These are phyloP conservation scores for Poeciliopsis turrubarensis DNA, from an alignment of 2,113 vertebrate species.

Conservation along the genomic window DNA sequence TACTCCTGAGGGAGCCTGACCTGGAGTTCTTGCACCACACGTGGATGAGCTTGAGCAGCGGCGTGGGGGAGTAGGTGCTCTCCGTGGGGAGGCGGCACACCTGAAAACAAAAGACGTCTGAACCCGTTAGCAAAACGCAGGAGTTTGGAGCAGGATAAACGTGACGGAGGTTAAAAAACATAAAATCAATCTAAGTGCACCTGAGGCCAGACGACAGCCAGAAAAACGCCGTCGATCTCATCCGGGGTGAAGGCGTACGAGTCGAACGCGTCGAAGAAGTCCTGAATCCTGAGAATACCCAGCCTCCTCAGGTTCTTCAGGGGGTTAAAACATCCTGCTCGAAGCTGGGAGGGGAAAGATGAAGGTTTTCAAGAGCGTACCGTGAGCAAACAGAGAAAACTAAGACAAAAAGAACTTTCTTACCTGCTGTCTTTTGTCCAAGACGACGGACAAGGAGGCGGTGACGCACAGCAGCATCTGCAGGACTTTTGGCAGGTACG, in stretches of 20 bases:
- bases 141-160: neutral
- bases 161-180: neutral
- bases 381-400: too few relatives aligned
- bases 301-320: slow-evolving; percentile 93
- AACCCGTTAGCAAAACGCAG: neutral
- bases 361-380: rapidly evolving
- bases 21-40: slow-evolving; percentile 92
- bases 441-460: slow-evolving; percentile 80
- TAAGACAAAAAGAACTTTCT: neutral
- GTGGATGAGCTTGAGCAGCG: slow-evolving; percentile 90
- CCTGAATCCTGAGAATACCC: slow-evolving; percentile 86
- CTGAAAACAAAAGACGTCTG: slow-evolving; percentile 56
- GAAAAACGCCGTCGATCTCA: slow-evolving; percentile 90
- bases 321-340: slow-evolving; percentile 86
- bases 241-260: slow-evolving; percentile 86
- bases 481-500: slow-evolving; percentile 88
- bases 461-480: slow-evolving; percentile 93
- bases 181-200: slow-evolving; percentile 60
- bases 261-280: slow-evolving; percentile 91
- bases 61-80: slow-evolving; percentile 92
- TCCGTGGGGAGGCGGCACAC: slow-evolving; percentile 89
- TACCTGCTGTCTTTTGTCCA: slow-evolving; percentile 90
- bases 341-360: slow-evolving; percentile 77
- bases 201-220: slow-evolving; percentile 93
- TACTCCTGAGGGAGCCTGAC: slow-evolving; percentile 61